Base-by-base conservation (phyloP, 2,113 vertebrate genomes). In the Bufo bufo region DNA sequence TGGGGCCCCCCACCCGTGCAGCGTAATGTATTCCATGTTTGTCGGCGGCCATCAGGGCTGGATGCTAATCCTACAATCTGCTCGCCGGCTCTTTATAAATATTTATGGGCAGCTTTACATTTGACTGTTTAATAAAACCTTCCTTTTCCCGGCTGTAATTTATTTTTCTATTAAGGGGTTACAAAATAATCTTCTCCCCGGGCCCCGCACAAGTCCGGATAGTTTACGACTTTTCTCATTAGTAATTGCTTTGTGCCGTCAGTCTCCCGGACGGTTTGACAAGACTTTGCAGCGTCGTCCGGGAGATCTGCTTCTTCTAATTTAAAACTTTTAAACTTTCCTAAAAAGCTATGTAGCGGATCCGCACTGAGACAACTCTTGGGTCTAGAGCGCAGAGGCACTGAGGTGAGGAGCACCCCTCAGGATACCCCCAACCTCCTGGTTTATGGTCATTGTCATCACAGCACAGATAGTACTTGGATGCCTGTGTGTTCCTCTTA, bases 101-200 rank as follows among this genome's bases (percentile, higher is more conserved):
- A 83, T 83, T 83, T 83, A 83, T 83, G 56, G 81, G 45, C 61
- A 13, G 19, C 81, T 83, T 83, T 69, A 47, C 69, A 83, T 83
- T 47, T 83, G 47, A 69, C 81, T 83, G 45, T 83, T 83, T 83
- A 83, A 83, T 83, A 83, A 65, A 83, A 66, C 47, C 17, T 83
- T 65, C 61, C n/a, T 66, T 69, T 83, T 83, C 47, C 63, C 80
- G 47, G 45, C 63, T 83, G 81, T 83, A 83, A 83, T 83, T 83
- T 83, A 83, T 83, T 83, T 83, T 83, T 83, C 81, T 66, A 83
- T 83, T 83, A 83, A 83, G 81, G 81, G 81, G 81, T 83, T 83
- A 83, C 81, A 66, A 13, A 66, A 83, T 83, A 83, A 83, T 83
- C 81, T 69, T 69, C 61, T 69, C 61, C 19, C 19, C 6, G 81